Evolutionary conservation across 2,888 invertebrate species (phyloP), one percentile per base, ranked within the genome.

Genomic region (Trachelus stipa): DNA sequence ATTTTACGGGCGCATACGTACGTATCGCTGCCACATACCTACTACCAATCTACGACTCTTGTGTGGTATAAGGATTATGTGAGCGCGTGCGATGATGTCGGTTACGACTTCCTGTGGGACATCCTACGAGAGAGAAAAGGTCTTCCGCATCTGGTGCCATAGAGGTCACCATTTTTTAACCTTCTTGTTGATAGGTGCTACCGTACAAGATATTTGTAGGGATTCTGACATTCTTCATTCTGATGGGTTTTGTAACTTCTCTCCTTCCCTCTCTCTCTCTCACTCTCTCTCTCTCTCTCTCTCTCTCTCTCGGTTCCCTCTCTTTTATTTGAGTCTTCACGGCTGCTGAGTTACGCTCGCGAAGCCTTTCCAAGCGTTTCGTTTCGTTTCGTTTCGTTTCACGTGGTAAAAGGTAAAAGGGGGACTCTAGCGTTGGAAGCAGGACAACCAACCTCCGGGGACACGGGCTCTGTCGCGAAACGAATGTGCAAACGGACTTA

Each of bases 1-100:
- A 88, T 87, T 86, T 85, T 84, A 84, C 68, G 73, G 23, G 68
- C 77, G 40, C 31, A 37, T 75, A 76, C 78, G 76, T 56, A 71
- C 77, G 74, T 69, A 33, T 23, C 23, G 56, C 56, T 56, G 56
- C 56, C 23, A 56, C 56, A 23, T 56, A 56, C 56, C 56, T 40
- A 40, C 56, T 56, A 56, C 23, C 40, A 40, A 6, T 40, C 15
- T 56, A 56, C 23, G 56, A 56, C 56, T 56, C 23, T 56, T 23
- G 9, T 23, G 56, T 56, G 56, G 56, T 23, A 56, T 56, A 56
- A 23, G 56, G 56, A 56, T 56, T 56, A 56, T 23, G 56, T 56
- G 56, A 56, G 56, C 56, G 56, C 23, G 56, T 56, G 56, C 23
- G 56, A 23, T 56, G 56, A 56, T 56, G 56, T 56, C 56, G 56